These are phyloP conservation scores for Gobio occitaniae DNA, from an alignment of 2,797 vertebrate genomes.

Conservation along the genomic window DNA sequence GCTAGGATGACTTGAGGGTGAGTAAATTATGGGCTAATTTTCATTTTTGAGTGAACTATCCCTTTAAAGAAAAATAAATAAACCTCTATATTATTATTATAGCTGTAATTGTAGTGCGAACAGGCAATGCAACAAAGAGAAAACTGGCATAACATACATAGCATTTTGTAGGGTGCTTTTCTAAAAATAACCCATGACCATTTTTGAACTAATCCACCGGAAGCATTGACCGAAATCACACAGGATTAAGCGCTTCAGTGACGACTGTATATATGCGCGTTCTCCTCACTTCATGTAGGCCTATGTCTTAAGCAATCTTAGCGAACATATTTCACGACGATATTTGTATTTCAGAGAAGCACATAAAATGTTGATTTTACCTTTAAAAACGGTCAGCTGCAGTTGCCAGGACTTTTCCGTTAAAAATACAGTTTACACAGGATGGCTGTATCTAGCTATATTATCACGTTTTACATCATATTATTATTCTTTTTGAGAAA, in stretches of 20 bases:
- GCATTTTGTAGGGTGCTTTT: constrained; percentile 18
- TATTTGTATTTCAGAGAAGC: background rate
- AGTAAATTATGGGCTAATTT: too few relatives aligned
- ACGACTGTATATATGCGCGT: background rate
- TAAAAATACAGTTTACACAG: background rate
- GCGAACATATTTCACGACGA: background rate
- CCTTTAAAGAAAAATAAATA: background rate
- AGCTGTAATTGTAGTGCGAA: background rate
- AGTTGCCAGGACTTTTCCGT: background rate
- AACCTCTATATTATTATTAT: background rate
- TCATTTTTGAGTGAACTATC: too few relatives aligned
- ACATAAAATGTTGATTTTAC: background rate
- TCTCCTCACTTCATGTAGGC: background rate
- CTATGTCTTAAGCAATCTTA: too few relatives aligned
- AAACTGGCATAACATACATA: background rate
- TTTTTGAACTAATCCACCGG: constrained; percentile 27
- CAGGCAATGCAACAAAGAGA: background rate
- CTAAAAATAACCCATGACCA: constrained; percentile 37
- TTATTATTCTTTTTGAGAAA: background rate
- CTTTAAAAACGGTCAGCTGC: background rate
- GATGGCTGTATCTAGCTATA: background rate
- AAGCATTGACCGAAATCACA: constrained; percentile 8
- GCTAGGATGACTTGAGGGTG: too few relatives aligned
- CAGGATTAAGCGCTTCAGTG: constrained; percentile 30
- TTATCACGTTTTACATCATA: background rate